Conservation (phyloP, 2,113 vertebrate genomes). For the Salvelinus sp. region DNA sequence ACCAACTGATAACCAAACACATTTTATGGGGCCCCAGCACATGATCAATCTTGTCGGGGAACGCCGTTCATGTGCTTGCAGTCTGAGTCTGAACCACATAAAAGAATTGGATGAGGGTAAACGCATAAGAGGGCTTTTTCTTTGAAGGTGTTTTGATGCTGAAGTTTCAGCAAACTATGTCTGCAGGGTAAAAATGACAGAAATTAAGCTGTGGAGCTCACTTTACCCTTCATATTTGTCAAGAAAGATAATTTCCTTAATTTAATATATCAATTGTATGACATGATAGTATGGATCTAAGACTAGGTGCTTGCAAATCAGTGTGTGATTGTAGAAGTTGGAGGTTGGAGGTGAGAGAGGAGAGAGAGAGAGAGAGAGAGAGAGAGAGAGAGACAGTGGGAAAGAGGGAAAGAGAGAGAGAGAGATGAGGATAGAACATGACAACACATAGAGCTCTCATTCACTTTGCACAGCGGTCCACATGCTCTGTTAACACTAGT, state of each 20-base stretch:
- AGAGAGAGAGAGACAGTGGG: not conserved
- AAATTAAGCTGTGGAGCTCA: not conserved
- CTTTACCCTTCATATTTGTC: not conserved
- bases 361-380: conserved; percentile 14
- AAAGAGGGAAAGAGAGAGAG: not conserved
- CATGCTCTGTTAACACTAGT: conserved; percentile 50
- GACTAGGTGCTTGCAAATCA: not conserved
- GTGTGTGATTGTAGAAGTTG: not conserved
- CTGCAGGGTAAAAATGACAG: conserved; percentile 13
- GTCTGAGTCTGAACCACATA: conserved; percentile 44
- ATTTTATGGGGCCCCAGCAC: conserved; percentile 48
- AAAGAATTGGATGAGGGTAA: conserved; percentile 42
- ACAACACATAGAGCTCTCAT: conserved; percentile 50
- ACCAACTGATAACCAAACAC: conserved; percentile 63
- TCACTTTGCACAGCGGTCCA: conserved; percentile 50
- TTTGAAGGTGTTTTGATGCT: conserved; percentile 35
- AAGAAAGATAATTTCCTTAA: not conserved
- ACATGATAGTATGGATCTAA: not conserved
- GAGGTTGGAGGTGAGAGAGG: not conserved
- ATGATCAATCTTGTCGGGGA: conserved; percentile 67
- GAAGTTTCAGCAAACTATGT: conserved; percentile 21
- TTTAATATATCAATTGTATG: too few relatives aligned
- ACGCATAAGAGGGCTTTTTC: not conserved
- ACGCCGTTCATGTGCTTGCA: conserved; percentile 46
- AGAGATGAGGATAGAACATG: not conserved